Evolutionary conservation across 1,140 invertebrate species (phyloP).

Genomic region (Portunus trituberculatus): DNA sequence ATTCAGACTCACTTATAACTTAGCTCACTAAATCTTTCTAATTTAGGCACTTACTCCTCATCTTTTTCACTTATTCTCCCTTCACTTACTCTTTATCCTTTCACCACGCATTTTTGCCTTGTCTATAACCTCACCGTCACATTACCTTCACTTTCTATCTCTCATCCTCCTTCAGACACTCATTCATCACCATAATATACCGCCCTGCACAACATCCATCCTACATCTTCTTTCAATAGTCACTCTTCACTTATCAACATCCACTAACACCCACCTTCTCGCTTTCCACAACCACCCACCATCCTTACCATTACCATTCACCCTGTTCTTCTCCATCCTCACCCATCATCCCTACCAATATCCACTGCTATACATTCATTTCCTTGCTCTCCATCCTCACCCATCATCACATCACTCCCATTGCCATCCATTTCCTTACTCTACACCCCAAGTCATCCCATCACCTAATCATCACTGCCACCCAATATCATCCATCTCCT

Average conservation of each 20-base stretch:
- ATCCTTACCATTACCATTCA: neutral
- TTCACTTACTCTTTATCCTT: neutral
- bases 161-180: neutral
- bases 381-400: neutral
- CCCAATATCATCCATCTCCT: neutral
- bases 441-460: neutral
- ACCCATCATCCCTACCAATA: too few relatives aligned
- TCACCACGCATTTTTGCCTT: neutral
- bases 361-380: neutral
- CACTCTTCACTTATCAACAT: neutral
- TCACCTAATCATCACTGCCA: neutral
- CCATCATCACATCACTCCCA: too few relatives aligned
- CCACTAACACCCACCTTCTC: neutral
- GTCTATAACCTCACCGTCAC: neutral
- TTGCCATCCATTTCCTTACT: neutral
- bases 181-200: neutral
- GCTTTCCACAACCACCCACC: neutral
- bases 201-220: neutral
- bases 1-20: neutral
- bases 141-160: neutral
- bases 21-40: neutral
- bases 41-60: neutral
- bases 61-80: constrained; percentile 28
- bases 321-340: neutral
- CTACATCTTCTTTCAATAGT: neutral